phyloP scores from a whole-genome alignment of 1,140 invertebrate genomes.

The Drosophila nannoptera region DNA sequence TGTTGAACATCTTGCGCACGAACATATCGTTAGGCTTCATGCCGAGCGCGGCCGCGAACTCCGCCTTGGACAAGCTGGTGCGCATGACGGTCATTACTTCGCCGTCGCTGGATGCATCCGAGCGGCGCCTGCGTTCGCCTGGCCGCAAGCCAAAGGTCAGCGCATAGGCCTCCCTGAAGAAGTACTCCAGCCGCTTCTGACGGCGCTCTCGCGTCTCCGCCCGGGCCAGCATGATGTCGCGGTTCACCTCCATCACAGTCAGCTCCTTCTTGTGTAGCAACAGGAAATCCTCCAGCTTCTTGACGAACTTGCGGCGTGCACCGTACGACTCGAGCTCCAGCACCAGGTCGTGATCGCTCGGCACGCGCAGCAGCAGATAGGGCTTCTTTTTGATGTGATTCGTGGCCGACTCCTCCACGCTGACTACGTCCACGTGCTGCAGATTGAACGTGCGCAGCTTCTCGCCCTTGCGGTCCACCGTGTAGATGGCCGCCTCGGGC shows the following conservation, averaged over 20 bases:
- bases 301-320: slow-evolving; percentile 92
- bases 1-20: slow-evolving; percentile 99
- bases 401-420: slow-evolving; percentile 91
- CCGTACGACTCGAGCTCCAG: slow-evolving; percentile 92
- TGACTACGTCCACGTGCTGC: slow-evolving; percentile 85
- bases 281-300: slow-evolving; percentile 92
- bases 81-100: slow-evolving; percentile 95
- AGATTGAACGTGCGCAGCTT: slow-evolving; percentile 91
- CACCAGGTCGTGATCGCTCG: slow-evolving; percentile 97
- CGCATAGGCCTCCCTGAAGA: slow-evolving; percentile 98
- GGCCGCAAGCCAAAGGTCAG: slow-evolving; percentile 92
- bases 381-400: slow-evolving; percentile 88
- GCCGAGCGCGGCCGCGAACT: slow-evolving; percentile 97
- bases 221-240: slow-evolving; percentile 93
- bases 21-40: slow-evolving; percentile 98
- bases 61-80: slow-evolving; percentile 94
- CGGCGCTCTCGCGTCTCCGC: slow-evolving; percentile 97
- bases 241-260: slow-evolving; percentile 79
- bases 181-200: slow-evolving; percentile 96
- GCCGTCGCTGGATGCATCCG: slow-evolving; percentile 87
- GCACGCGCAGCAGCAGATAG: slow-evolving; percentile 90
- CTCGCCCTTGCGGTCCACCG: slow-evolving; percentile 93
- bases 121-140: slow-evolving; percentile 85
- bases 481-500: slow-evolving; percentile 89
- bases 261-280: slow-evolving; percentile 88